These are phyloP conservation scores for Smithornis capensis DNA, from an alignment of 2,113 vertebrate species.

Conservation along the genomic window DNA sequence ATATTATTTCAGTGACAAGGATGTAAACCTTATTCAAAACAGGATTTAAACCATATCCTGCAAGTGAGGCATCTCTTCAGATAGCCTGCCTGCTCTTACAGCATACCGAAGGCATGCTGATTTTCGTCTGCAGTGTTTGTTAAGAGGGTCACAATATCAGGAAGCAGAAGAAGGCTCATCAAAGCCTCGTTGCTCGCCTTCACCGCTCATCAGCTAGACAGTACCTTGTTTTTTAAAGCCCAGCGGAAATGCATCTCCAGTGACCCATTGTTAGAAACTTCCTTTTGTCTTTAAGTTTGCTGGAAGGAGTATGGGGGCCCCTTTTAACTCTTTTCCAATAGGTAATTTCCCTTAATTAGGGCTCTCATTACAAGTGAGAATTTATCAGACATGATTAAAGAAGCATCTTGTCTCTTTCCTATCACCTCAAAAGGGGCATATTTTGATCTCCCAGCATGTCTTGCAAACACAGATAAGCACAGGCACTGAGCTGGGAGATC, in stretches of 20 bases:
- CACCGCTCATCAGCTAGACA: constrained; percentile 87
- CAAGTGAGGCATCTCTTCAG: constrained; percentile 82
- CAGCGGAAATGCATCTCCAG: constrained; percentile 97
- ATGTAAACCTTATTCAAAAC: constrained; percentile 99
- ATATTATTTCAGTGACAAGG: constrained; percentile 93
- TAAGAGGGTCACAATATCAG: constrained; percentile 97
- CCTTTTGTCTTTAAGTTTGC: constrained; percentile 88
- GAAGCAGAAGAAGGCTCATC: constrained; percentile 98
- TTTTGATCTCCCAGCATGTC: constrained; percentile 66
- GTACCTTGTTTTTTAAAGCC: constrained; percentile 87
- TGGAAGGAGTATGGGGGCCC: constrained; percentile 76
- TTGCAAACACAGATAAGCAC: constrained; percentile 59
- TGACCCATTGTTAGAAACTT: constrained; percentile 97
- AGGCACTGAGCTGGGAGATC: background rate
- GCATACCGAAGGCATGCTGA: constrained; percentile 77
- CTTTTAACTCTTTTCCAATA: constrained; percentile 82
- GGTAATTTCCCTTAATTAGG: constrained; percentile 84
- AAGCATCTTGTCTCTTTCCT: constrained; percentile 73
- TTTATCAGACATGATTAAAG: constrained; percentile 76
- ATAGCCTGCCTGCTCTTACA: constrained; percentile 76
- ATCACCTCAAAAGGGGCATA: constrained; percentile 60
- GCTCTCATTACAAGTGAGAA: constrained; percentile 73
- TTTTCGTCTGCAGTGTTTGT: constrained; percentile 84
- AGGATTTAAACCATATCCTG: constrained; percentile 98
- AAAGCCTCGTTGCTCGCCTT: constrained; percentile 82